Evolutionary conservation across 2,113 vertebrate genomes (phyloP).

Genomic region (Helogale parvula): DNA sequence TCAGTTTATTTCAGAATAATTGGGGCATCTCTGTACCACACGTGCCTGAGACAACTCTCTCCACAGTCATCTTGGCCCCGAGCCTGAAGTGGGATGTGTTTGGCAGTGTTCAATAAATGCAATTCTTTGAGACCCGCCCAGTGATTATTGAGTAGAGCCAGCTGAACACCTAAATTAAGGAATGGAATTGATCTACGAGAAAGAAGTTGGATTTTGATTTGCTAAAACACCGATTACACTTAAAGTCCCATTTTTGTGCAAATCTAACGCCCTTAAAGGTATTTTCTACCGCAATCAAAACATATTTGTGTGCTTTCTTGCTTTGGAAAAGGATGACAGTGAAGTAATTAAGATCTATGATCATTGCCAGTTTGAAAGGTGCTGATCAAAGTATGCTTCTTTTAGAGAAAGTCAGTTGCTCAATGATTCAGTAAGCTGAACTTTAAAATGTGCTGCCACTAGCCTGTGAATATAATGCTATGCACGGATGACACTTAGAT

Average conservation of each 20-base stretch:
- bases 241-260: not conserved
- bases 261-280: not conserved
- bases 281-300: not conserved
- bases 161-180: not conserved
- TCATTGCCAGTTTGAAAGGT: slow-evolving; percentile 52
- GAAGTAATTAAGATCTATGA: slow-evolving; percentile 53
- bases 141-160: rapidly evolving
- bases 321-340: slow-evolving; percentile 60
- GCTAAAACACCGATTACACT: not conserved
- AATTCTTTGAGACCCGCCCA: not conserved
- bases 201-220: slow-evolving; percentile 1
- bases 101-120: not conserved
- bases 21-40: not conserved
- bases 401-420: slow-evolving; percentile 43
- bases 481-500: slow-evolving; percentile 73
- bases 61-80: not conserved
- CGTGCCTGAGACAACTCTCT: not conserved
- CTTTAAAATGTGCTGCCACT: slow-evolving; percentile 62
- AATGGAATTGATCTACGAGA: not conserved
- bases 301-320: not conserved
- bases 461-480: slow-evolving; percentile 69
- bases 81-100: not conserved
- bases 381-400: slow-evolving; percentile 57
- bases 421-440: slow-evolving; percentile 75
- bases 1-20: not conserved